Evolutionary conservation across 2,113 vertebrate genomes (phyloP).

Genomic region (Istiophorus platypterus): DNA sequence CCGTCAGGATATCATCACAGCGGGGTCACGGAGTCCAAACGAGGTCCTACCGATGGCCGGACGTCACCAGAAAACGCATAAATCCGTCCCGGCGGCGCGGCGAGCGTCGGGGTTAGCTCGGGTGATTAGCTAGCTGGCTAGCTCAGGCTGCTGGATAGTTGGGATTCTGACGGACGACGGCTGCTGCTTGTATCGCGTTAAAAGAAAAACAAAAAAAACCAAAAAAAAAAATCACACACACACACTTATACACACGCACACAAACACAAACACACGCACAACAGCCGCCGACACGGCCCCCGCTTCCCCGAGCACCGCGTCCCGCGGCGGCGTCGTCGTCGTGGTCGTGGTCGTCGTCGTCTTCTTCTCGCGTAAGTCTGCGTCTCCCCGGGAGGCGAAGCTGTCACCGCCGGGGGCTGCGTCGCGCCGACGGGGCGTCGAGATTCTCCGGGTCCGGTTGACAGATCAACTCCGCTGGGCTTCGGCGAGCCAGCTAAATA

Average conservation of each 20-base stretch:
- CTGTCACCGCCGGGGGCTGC: constrained; percentile 48
- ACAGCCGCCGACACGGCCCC: constrained; percentile 45
- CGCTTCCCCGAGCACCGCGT: neutral
- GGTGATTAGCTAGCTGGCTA: constrained; percentile 60
- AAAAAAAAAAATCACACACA: no score
- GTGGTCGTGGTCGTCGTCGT: no score
- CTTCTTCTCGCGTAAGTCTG: no score
- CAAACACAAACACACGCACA: no score
- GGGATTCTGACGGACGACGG: constrained; percentile 71
- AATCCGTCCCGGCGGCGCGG: constrained; percentile 22
- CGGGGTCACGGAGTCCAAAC: constrained; percentile 50
- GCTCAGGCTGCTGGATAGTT: constrained; percentile 64
- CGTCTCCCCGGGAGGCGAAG: no score
- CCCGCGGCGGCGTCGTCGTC: constrained; percentile 40
- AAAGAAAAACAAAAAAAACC: no score
- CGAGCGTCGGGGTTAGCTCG: constrained; percentile 18
- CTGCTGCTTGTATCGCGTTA: constrained; percentile 64
- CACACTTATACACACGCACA: no score
- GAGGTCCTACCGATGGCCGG: constrained; percentile 21
- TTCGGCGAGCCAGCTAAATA: constrained; percentile 83
- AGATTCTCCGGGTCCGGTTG: constrained; percentile 63
- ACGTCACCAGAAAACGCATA: constrained; percentile 22
- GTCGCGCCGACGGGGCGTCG: constrained; percentile 53
- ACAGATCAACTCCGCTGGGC: constrained; percentile 77
- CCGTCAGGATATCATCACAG: constrained; percentile 76